Evolutionary conservation across 2,888 invertebrate species (phyloP).

Genomic region (Rhagophthalmus giganteus): DNA sequence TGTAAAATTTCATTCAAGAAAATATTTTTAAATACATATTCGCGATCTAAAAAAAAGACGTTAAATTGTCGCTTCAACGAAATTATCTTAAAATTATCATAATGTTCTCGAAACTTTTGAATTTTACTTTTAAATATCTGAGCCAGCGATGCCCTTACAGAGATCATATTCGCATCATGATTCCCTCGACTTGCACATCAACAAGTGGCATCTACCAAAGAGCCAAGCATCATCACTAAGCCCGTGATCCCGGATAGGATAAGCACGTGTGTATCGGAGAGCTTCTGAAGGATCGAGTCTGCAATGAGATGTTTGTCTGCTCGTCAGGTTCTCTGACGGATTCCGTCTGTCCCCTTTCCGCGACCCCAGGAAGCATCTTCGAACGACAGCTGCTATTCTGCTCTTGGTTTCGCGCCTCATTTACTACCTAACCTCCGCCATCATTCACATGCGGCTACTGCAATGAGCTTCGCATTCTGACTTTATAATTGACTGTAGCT

Average conservation of each 20-base stretch:
- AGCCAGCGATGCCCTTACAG: too few species aligned
- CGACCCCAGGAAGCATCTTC: conserved; percentile 22
- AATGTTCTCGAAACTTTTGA: too few species aligned
- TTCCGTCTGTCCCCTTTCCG: conserved; percentile 18
- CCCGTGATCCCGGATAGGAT: background rate
- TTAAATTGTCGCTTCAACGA: background rate
- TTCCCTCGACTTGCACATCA: too few species aligned
- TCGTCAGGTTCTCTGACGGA: conserved; percentile 17
- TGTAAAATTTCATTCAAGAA: too few species aligned
- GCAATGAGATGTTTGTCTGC: conserved; percentile 21
- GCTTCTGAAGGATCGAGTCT: conserved; percentile 13
- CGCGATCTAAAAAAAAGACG: too few species aligned
- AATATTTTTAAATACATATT: too few species aligned
- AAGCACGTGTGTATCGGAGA: background rate
- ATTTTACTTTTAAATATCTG: too few species aligned
- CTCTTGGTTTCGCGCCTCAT: conserved; percentile 49
- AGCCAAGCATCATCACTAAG: background rate
- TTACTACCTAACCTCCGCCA: conserved; percentile 47
- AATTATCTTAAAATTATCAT: background rate
- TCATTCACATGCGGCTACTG: conserved; percentile 43
- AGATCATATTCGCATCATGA: too few species aligned
- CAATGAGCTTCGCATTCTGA: conserved; percentile 37
- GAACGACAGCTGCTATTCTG: conserved; percentile 35
- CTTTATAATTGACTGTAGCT: conserved; percentile 37
- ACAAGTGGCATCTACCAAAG: too few species aligned